Evolutionary conservation across 2,113 vertebrate species (phyloP).

Genomic region (Elgaria multicarinata): DNA sequence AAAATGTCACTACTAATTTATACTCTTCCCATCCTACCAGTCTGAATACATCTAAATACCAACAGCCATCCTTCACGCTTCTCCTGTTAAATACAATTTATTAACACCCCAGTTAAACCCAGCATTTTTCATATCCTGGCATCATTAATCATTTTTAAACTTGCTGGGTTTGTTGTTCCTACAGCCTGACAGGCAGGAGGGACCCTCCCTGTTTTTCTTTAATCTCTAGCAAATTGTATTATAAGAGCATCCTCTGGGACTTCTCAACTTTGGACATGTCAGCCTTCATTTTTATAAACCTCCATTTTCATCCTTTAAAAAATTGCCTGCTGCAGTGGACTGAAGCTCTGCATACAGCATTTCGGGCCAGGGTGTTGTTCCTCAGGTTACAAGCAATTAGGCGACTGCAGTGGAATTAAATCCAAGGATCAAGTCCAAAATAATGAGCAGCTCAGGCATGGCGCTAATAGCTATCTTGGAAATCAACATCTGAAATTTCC

Average conservation of each 20-base stretch:
- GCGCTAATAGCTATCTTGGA: not conserved
- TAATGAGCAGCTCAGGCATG: not conserved
- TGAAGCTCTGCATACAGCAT: constrained; percentile 6
- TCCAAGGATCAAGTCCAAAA: not conserved
- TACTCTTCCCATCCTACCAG: constrained; percentile 41
- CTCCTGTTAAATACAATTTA: constrained; percentile 62
- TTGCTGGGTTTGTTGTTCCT: constrained; percentile 47
- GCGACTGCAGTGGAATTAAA: not conserved
- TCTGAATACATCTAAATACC: constrained; percentile 49
- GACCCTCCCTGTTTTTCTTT: constrained; percentile 53
- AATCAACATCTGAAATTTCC: not conserved
- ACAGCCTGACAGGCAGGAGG: constrained; percentile 43
- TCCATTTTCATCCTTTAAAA: constrained; percentile 38
- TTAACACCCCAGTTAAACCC: constrained; percentile 63
- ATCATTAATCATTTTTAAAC: constrained; percentile 60
- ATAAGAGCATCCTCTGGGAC: constrained; percentile 43
- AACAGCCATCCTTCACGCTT: constrained; percentile 43
- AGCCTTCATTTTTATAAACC: constrained; percentile 51
- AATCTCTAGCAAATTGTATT: constrained; percentile 59
- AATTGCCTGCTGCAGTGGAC: constrained; percentile 32
- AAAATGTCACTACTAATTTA: constrained; percentile 66
- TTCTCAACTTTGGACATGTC: constrained; percentile 45
- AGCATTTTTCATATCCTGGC: constrained; percentile 50
- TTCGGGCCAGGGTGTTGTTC: constrained; percentile 32
- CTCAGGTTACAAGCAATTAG: constrained; percentile 30